Percentiles rank a stretch among this genome's conserved stretches.
These are phyloP conservation scores for Mystacides longicornis DNA, from an alignment of 2,888 invertebrate species.

Conservation along the genomic window DNA sequence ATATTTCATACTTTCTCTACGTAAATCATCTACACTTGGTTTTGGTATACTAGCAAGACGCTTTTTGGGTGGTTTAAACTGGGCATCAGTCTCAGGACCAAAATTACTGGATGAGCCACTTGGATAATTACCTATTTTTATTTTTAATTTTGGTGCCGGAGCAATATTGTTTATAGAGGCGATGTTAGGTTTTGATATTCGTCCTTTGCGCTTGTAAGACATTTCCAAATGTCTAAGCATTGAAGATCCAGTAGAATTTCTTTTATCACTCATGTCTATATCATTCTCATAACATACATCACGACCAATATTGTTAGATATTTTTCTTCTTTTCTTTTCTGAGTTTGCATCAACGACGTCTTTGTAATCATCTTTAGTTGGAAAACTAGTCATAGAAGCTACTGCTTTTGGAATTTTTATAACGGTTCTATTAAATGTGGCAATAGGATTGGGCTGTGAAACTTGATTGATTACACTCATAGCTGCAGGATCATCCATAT, in stretches of 20 bases:
- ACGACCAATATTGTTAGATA: slow-evolving; percentile 45
- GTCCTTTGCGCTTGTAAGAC: slow-evolving; percentile 35
- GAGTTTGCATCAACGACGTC: slow-evolving; percentile 56
- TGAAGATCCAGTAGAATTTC: slow-evolving; percentile 31
- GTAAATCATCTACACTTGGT: slow-evolving; percentile 72
- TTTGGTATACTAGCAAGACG: slow-evolving; percentile 55
- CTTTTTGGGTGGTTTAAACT: slow-evolving; percentile 74
- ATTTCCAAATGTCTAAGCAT: slow-evolving; percentile 20
- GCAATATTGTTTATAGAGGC: slow-evolving; percentile 34
- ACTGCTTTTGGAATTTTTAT: slow-evolving; percentile 84
- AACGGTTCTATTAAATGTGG: slow-evolving; percentile 58
- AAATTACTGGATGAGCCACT: slow-evolving; percentile 40
- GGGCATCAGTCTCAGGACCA: slow-evolving; percentile 44
- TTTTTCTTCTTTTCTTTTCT: slow-evolving; percentile 61
- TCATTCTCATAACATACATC: slow-evolving; percentile 59
- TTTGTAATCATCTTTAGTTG: slow-evolving; percentile 78
- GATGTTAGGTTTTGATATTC: slow-evolving; percentile 32
- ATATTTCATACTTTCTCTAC: slow-evolving; percentile 81
- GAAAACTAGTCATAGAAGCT: slow-evolving; percentile 81
- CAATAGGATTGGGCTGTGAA: slow-evolving; percentile 45
- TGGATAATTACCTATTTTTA: slow-evolving; percentile 60
- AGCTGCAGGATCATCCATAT: slow-evolving; percentile 67
- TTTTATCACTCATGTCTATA: slow-evolving; percentile 40
- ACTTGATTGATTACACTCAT: slow-evolving; percentile 47
- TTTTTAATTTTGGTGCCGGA: slow-evolving; percentile 66